Base-by-base conservation (phyloP, 1,140 invertebrate genomes). In the Potamilus streckersoni region DNA sequence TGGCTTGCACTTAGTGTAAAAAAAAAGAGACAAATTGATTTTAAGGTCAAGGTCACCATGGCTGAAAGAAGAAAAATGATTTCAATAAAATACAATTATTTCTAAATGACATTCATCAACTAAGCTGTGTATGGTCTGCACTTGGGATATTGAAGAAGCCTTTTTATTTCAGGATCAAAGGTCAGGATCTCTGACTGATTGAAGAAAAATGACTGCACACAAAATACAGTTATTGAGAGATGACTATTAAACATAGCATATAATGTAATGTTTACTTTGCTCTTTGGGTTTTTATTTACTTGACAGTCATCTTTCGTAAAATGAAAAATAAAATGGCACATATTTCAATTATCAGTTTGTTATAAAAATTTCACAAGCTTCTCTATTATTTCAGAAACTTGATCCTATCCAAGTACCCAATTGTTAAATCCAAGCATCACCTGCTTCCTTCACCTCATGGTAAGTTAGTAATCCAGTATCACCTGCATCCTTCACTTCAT, bases 361-460 rank as follows among this genome's bases (percentile, higher is more conserved):
- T 59, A 67, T 17, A 12, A 56, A 49, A 17, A 15, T 27, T 23
- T 27, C n/a, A 6, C 62, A 49, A 38, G 20, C 27, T 69, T 17
- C 74, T 70, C 71, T 74, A 16, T 73, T 49, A 38, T 82, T 84
- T 61, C 77, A 88, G 89, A 61, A 89, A 88, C 73, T 73, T 90
- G 27, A 85, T 90, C 64, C 74, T 90, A 49, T 90, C 89, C 14
- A 90, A 89, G 77, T 90, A 90, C 79, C 89, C 89, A 49, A 87
- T 90, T 73, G 81, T 90, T 11, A 88, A 86, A 71, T 90, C 89
- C 8, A 82, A 68, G 14, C 89, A 90, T 81, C 88, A 90, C 82
- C 78, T 90, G 8, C 76, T 90, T 55, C 89, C 89, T 55, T 90
- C 88, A 6, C 89, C 89, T 55, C 79, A 90, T 70, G 89, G 89